phyloP scores from a whole-genome alignment of 2,113 vertebrate species.

The Myotis brandtii region DNA sequence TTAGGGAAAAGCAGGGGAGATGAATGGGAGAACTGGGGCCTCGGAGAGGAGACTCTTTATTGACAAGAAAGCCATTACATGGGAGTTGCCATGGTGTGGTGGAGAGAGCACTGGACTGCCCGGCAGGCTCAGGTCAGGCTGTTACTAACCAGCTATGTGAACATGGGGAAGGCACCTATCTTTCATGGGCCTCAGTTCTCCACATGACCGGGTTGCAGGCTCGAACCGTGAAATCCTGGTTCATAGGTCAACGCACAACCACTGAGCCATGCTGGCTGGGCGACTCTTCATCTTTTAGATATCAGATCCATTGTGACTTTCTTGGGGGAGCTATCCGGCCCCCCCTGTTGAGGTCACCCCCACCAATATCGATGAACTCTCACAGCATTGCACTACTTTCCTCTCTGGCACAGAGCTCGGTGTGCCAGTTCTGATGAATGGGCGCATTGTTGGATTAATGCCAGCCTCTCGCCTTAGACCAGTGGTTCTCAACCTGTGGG shows the following conservation, averaged over 20 bases:
- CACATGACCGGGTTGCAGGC: no score
- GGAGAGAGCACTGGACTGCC: not conserved
- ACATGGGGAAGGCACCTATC: not conserved
- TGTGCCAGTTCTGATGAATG: not conserved
- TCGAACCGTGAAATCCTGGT: no score
- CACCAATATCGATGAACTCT: not conserved
- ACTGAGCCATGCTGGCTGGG: no score
- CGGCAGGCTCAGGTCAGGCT: not conserved
- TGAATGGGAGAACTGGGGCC: not conserved
- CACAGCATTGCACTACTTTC: not conserved
- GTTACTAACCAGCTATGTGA: not conserved
- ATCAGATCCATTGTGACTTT: not conserved
- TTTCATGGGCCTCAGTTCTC: not conserved
- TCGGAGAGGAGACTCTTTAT: not conserved
- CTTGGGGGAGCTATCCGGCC: not conserved
- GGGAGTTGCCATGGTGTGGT: fast-evolving
- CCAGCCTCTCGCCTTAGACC: not conserved
- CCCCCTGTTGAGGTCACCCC: not conserved
- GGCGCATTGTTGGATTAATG: not conserved
- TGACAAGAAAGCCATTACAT: not conserved
- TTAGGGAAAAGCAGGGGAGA: not conserved
- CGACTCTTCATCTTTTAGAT: not conserved
- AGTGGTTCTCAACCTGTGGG: no score
- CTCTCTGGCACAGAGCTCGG: not conserved
- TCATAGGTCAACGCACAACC: no score